A percentile compares a stretch with the other conserved stretches of the same genome.
Conservation (phyloP, 2,113 vertebrate genomes). For the Cyphomyrus plagiostoma region DNA sequence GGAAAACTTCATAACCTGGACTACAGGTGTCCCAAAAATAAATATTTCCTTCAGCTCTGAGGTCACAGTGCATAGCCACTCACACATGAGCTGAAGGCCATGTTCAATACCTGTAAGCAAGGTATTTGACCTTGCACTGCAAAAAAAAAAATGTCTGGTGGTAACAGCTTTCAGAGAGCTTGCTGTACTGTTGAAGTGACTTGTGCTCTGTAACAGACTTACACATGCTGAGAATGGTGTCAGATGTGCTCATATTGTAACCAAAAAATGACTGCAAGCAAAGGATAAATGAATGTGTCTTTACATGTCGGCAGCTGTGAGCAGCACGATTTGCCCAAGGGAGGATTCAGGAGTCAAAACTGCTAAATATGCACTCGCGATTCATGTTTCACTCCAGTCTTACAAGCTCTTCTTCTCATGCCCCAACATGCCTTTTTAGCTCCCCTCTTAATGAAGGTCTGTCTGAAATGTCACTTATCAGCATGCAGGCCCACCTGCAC, state of each 20-base stretch:
- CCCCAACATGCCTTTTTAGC: conserved; percentile 42
- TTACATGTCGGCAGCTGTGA: conserved; percentile 39
- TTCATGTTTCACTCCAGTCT: conserved; percentile 44
- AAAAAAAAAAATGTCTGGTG: background rate
- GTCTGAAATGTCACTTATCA: background rate
- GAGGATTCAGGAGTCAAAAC: conserved; percentile 26
- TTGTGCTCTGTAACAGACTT: background rate
- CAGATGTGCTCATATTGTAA: conserved; percentile 24
- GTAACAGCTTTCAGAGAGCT: background rate
- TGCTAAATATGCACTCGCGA: conserved; percentile 32
- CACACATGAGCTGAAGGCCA: background rate
- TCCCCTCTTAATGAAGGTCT: conserved; percentile 42
- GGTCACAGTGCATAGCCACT: background rate
- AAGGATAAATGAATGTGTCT: conserved; percentile 34
- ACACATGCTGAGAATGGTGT: background rate
- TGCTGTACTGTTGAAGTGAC: background rate
- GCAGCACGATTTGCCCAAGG: conserved; percentile 33
- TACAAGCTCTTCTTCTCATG: conserved; percentile 44
- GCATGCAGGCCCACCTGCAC: background rate
- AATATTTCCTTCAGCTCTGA: background rate
- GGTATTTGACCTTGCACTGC: background rate
- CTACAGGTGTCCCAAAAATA: background rate
- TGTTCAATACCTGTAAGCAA: background rate
- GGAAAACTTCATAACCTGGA: background rate
- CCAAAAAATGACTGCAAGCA: conserved; percentile 18